Evolutionary conservation across 2,113 vertebrate species (phyloP).

Genomic region (Willisornis vidua): DNA sequence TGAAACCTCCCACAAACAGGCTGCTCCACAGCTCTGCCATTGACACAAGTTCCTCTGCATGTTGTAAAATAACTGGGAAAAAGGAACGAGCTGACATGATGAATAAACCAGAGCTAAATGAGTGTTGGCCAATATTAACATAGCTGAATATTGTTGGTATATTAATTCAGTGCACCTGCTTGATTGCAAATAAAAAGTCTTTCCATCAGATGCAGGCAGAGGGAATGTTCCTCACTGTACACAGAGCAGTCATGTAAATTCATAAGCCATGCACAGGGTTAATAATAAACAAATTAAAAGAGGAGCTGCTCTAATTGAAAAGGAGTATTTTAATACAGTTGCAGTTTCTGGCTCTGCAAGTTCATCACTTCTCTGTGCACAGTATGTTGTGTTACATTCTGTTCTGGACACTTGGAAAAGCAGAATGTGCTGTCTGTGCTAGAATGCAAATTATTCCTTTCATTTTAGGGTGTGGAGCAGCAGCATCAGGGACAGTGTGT

Average conservation of each 20-base stretch:
- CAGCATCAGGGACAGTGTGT: accelerated
- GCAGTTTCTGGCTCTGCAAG: neutral
- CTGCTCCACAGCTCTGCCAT: neutral
- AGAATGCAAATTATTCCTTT: neutral
- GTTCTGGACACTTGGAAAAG: neutral
- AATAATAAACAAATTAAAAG: slow-evolving; percentile 57
- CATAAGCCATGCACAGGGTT: slow-evolving; percentile 16
- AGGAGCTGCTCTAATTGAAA: slow-evolving; percentile 24
- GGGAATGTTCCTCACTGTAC: neutral
- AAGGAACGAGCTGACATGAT: neutral
- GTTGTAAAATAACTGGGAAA: neutral
- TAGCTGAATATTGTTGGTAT: neutral
- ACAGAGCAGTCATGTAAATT: neutral
- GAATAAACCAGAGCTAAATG: neutral
- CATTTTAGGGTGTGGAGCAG: neutral
- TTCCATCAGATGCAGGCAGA: neutral
- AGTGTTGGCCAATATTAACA: slow-evolving; percentile 15
- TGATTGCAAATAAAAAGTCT: neutral
- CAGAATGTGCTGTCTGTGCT: neutral
- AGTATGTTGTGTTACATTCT: neutral
- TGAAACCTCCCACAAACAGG: slow-evolving; percentile 27
- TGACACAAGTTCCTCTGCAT: neutral
- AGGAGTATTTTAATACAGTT: neutral
- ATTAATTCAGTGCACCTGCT: slow-evolving; percentile 30
- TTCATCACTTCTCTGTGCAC: neutral